Percentiles rank a stretch among this genome's conserved stretches.
phyloP scores from a whole-genome alignment of 2,113 vertebrate species.

The Telmatochromis sp. region DNA sequence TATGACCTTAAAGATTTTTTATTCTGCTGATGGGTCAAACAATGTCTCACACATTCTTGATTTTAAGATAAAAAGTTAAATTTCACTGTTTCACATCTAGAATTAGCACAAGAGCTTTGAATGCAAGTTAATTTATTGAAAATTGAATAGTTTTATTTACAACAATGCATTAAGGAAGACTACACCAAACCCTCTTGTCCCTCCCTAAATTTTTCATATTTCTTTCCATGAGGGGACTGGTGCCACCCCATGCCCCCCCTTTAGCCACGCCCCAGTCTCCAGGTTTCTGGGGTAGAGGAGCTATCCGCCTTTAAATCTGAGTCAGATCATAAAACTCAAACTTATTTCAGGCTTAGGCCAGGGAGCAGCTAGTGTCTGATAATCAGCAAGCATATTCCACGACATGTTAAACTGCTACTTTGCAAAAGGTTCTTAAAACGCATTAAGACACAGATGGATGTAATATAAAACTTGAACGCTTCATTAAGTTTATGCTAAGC shows the following conservation, averaged over 20 bases:
- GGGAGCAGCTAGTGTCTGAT: background rate
- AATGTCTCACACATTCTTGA: background rate
- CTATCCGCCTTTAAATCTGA: accelerated
- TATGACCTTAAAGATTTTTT: background rate
- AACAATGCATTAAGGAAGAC: background rate
- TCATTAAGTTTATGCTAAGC: background rate
- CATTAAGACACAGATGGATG: background rate
- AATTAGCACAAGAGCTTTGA: background rate
- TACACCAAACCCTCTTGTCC: background rate
- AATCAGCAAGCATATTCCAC: background rate
- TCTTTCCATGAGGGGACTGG: background rate
- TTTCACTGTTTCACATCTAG: background rate
- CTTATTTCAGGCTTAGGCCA: background rate
- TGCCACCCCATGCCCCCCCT: background rate
- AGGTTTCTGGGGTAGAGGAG: background rate
- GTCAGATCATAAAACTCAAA: background rate
- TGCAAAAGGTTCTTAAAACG: background rate
- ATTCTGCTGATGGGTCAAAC: background rate
- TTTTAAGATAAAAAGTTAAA: background rate
- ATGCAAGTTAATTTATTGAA: background rate
- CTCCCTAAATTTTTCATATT: background rate
- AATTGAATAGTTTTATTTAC: background rate
- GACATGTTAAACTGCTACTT: background rate
- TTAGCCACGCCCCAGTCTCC: background rate
- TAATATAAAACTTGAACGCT: background rate